These are phyloP conservation scores for Manis crassicaudata DNA, from an alignment of 2,797 vertebrate genomes.

Conservation along the genomic window DNA sequence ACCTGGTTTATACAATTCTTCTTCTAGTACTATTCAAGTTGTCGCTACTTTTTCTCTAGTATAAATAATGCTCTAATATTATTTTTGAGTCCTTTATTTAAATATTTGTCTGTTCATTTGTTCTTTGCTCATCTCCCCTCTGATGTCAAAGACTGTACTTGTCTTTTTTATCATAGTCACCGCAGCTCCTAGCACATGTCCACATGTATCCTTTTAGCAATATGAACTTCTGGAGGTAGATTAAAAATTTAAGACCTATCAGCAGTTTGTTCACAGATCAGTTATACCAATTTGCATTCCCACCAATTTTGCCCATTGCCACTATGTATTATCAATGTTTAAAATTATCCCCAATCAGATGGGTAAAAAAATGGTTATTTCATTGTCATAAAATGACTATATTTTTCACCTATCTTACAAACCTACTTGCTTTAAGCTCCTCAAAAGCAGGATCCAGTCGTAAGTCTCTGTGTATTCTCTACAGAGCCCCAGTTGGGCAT, in stretches of 20 bases:
- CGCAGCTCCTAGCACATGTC: background rate
- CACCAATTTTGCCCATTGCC: background rate
- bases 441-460: background rate
- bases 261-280: background rate
- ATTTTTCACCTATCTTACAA: background rate
- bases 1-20: background rate
- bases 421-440: background rate
- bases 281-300: background rate
- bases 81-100: background rate
- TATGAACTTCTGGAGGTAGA: background rate
- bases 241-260: background rate
- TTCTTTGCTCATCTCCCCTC: background rate
- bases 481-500: background rate
- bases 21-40: background rate
- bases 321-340: background rate
- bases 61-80: background rate
- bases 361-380: background rate
- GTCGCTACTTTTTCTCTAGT: background rate
- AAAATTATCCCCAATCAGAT: background rate
- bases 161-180: background rate
- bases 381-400: background rate
- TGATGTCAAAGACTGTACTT: background rate
- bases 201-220: background rate
- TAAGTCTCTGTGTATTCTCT: background rate
- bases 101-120: background rate